These are phyloP conservation scores for Mesembrinibis cayennensis DNA, from an alignment of 2,113 vertebrate species.

Conservation along the genomic window DNA sequence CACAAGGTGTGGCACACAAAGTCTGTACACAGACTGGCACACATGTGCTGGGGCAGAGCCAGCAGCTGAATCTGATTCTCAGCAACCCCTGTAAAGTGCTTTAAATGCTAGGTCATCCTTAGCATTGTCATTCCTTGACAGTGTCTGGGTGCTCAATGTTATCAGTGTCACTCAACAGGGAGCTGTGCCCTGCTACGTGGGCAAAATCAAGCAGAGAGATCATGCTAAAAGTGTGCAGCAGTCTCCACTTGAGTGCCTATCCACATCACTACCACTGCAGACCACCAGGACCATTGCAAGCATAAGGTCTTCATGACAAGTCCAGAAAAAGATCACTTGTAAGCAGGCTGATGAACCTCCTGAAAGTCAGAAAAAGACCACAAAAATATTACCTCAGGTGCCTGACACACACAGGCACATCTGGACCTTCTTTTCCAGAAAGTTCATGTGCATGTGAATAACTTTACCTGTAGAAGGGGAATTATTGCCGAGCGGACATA, in stretches of 20 bases:
- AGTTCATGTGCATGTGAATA: background rate
- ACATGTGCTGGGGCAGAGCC: rapidly evolving
- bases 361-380: background rate
- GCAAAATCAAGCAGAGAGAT: background rate
- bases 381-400: background rate
- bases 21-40: background rate
- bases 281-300: background rate
- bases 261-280: background rate
- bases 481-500: rapidly evolving
- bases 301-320: background rate
- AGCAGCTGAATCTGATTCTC: background rate
- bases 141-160: background rate
- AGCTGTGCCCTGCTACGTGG: background rate
- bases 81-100: background rate
- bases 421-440: background rate
- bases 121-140: background rate
- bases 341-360: background rate
- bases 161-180: rapidly evolving
- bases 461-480: background rate
- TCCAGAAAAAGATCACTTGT: background rate
- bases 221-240: background rate
- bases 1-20: background rate
- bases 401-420: background rate
- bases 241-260: background rate
- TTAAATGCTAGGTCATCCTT: background rate